Base-by-base conservation (phyloP, 92 coral and sea anemone genomes). In the Siderastrea siderea region DNA sequence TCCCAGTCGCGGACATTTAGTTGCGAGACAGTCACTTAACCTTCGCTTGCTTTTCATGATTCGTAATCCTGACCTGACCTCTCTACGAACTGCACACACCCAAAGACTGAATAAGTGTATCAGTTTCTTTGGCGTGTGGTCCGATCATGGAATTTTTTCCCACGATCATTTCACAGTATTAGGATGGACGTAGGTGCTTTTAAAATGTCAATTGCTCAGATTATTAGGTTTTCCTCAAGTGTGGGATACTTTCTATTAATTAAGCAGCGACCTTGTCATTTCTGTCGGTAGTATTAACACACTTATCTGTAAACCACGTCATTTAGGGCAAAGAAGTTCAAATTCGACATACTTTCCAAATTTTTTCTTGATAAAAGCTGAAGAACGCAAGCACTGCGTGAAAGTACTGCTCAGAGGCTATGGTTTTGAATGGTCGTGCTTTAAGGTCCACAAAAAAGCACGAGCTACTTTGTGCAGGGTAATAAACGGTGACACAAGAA, bases 101-200 rank as follows among this genome's bases (percentile, higher is more conserved):
- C 16, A 5, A 13, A 13, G 66, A 5, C 5, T 16, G 3, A 13
- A 19, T 3, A 9, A 5, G 66, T 61, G 17, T 61, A 61, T 61
- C 66, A 61, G n/a, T 44, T 69, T 69, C 52, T 47, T 7, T 12
- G 17, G 47, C 53, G 74, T 69, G 74, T 69, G 74, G 74, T 69
- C 53, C 12, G 53, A 45, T 46, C 53, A 12, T 47, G 53, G 7
- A 7, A 45, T 10, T 44, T 68, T 43, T 7, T 68, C 73, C 50
- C 73, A 45, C 16, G 8, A 2, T 14, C 19, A 7, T 26, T 11
- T 45, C 51, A 46, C 74, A 9, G 7, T 43, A 45, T 14, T 69
- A 9, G 4, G 52, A 0, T 46, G 52, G 19, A 11, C 52, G 38
- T 26, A 45, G 47, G 11, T 69, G 14, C 12, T 47, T 12, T 67